phyloP scores from a whole-genome alignment of 2,797 vertebrate species.

The Microhierax caerulescens region DNA sequence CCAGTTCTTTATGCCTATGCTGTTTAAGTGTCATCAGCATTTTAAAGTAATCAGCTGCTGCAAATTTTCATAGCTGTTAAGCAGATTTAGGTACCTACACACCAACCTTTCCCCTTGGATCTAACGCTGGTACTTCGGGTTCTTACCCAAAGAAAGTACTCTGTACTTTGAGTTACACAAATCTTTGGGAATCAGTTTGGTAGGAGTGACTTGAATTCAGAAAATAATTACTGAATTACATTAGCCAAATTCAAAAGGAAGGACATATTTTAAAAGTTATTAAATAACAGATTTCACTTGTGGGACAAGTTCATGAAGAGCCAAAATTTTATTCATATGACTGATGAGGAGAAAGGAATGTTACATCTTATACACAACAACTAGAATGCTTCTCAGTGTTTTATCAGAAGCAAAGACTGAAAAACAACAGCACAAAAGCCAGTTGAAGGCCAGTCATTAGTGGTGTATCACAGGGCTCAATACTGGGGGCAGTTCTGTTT shows the following conservation, averaged over 20 bases:
- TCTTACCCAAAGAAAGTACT: too few relatives aligned
- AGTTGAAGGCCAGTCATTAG: not conserved
- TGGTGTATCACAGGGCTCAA: not conserved
- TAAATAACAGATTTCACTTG: not conserved
- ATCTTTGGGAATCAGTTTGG: not conserved
- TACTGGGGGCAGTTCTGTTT: not conserved
- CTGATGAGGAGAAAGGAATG: not conserved
- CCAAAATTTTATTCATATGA: not conserved
- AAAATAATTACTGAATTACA: not conserved
- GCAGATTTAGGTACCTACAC: not conserved
- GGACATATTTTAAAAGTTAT: not conserved
- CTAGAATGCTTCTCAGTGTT: not conserved
- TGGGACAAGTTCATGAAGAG: not conserved
- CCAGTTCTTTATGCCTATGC: not conserved
- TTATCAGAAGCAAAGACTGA: not conserved
- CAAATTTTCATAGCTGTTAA: not conserved
- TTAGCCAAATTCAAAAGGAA: not conserved
- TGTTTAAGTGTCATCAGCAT: fast-evolving
- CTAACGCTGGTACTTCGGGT: not conserved
- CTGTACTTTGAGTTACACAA: not conserved
- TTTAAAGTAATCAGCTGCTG: not conserved
- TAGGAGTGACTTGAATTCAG: not conserved
- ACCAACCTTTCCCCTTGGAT: not conserved
- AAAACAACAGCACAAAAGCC: not conserved
- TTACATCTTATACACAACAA: not conserved